Percentiles rank a stretch among this genome's conserved stretches.
Conservation (phyloP, 2,797 vertebrate species). For the Lophius americanus region DNA sequence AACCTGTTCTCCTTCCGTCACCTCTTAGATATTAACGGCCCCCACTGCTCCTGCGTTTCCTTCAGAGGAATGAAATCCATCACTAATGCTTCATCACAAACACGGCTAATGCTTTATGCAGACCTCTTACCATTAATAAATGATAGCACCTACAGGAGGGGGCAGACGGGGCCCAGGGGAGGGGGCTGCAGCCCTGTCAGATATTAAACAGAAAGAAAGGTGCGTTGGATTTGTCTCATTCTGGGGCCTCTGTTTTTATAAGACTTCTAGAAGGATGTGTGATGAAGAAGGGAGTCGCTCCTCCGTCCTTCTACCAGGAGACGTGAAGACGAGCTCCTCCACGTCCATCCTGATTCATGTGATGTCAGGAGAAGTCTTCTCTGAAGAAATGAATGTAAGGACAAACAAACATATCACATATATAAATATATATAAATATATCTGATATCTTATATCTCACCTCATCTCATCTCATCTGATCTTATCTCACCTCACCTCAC, state of each 20-base stretch:
- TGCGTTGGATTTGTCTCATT: constrained; percentile 53
- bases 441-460: no score
- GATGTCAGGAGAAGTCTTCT: no score
- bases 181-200: constrained; percentile 63
- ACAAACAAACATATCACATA: no score
- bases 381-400: no score
- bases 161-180: constrained; percentile 39
- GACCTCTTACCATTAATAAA: constrained; percentile 80
- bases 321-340: no score
- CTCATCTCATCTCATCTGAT: no score
- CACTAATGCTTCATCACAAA: constrained; percentile 81
- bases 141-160: constrained; percentile 65
- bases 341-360: no score
- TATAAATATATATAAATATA: no score
- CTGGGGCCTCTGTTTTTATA: constrained; percentile 28
- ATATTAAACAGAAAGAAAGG: constrained; percentile 64
- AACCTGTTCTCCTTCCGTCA: constrained; percentile 74
- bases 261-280: no score
- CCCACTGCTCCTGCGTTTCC: constrained; percentile 71
- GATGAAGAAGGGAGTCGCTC: no score
- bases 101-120: constrained; percentile 76
- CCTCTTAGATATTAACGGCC: constrained; percentile 78
- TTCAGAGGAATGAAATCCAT: constrained; percentile 77
- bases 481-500: no score
- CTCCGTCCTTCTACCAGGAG: no score